These are phyloP conservation scores for Ceraclea dissimilis DNA, from an alignment of 2,888 invertebrate species.

Conservation along the genomic window DNA sequence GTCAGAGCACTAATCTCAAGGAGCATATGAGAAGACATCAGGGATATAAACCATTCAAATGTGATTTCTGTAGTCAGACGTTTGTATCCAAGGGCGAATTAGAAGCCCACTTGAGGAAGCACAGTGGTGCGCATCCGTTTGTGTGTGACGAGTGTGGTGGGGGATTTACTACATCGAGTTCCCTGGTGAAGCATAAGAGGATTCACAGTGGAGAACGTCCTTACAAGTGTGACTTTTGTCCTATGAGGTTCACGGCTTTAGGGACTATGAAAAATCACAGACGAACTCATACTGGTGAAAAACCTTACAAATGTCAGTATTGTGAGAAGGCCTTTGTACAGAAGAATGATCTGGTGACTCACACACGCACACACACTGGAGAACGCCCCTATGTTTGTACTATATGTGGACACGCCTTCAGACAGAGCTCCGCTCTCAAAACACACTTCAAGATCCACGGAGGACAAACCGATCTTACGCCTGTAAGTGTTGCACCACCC, in stretches of 20 bases:
- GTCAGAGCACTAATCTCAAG: conserved; percentile 52
- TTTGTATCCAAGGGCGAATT: conserved; percentile 49
- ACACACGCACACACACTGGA: conserved; percentile 50
- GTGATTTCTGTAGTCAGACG: conserved; percentile 39
- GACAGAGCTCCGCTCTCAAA: conserved; percentile 26
- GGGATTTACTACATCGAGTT: conserved; percentile 53
- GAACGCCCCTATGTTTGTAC: conserved; percentile 42
- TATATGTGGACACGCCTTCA: conserved; percentile 44
- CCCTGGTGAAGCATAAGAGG: conserved; percentile 49
- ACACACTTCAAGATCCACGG: conserved; percentile 42
- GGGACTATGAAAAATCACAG: conserved; percentile 52
- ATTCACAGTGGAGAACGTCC: conserved; percentile 54
- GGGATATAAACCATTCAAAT: conserved; percentile 40
- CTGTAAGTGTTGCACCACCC: neutral
- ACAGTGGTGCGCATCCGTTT: conserved; percentile 55
- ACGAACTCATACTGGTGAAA: conserved; percentile 52
- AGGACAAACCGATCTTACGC: neutral
- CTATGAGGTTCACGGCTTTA: conserved; percentile 48
- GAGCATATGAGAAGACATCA: conserved; percentile 53
- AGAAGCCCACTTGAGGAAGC: conserved; percentile 48
- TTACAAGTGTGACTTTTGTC: conserved; percentile 51
- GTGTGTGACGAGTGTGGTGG: conserved; percentile 48
- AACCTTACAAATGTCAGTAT: conserved; percentile 43
- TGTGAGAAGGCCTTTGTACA: conserved; percentile 53
- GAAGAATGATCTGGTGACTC: conserved; percentile 48